phyloP scores from a whole-genome alignment of 1,140 invertebrate species.

The Stenopsyche tienmushanensis region DNA sequence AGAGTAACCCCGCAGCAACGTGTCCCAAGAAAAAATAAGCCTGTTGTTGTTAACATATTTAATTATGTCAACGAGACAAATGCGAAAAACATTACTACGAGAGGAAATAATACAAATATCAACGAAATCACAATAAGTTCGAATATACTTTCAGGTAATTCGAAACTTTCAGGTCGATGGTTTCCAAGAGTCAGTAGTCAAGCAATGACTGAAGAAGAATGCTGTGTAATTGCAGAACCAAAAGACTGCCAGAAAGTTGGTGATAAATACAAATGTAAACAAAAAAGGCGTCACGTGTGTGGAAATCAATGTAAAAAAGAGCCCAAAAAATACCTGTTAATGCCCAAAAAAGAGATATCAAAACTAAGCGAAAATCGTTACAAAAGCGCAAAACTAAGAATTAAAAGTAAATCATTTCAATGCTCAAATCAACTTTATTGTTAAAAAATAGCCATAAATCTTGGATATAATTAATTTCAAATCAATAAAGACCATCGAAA shows the following conservation, averaged over 20 bases:
- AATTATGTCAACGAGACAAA: slow-evolving; percentile 13
- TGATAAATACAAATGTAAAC: background rate
- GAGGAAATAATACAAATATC: background rate
- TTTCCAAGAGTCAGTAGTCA: background rate
- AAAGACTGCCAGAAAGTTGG: background rate
- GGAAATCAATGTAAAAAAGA: background rate
- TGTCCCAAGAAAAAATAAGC: background rate
- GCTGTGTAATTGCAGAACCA: background rate
- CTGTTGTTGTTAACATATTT: slow-evolving; percentile 1
- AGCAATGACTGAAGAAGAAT: background rate
- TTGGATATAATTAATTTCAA: background rate
- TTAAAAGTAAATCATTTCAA: no score
- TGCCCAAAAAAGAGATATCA: background rate
- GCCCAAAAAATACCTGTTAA: background rate
- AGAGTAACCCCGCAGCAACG: background rate
- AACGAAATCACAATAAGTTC: slow-evolving; percentile 2
- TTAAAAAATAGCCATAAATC: background rate
- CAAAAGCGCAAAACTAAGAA: no score
- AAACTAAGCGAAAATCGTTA: no score
- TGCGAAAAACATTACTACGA: slow-evolving; percentile 5
- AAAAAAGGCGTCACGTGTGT: background rate
- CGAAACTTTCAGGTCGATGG: background rate
- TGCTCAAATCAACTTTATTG: background rate
- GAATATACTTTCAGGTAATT: background rate
- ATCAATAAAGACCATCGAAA: no score